phyloP scores from a whole-genome alignment of 2,888 invertebrate species.

The Lycaena phlaeas region DNA sequence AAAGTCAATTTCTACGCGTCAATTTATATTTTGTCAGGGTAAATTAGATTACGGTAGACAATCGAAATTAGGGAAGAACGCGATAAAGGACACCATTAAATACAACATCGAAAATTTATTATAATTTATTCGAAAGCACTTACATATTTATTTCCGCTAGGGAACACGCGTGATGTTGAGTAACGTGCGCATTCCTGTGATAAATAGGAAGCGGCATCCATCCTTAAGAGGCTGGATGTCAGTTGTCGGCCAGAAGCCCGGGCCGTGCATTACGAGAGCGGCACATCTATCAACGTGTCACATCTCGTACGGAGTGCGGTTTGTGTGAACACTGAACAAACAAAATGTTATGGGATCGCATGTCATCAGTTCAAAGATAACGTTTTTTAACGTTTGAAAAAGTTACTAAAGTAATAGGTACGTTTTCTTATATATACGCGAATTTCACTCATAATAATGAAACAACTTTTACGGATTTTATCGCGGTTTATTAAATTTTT shows the following conservation, averaged over 20 bases:
- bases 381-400: no score
- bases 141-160: slow-evolving; percentile 4
- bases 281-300: slow-evolving; percentile 14
- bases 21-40: no score
- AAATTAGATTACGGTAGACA: no score
- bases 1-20: no score
- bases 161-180: slow-evolving; percentile 2
- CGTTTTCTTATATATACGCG: no score
- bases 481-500: no score
- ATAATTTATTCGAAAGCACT: slow-evolving; percentile 7
- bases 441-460: no score
- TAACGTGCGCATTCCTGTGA: slow-evolving; percentile 9
- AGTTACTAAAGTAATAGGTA: no score
- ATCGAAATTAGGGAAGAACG: no score
- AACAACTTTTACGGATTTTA: no score
- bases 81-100: no score
- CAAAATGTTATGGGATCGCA: neutral
- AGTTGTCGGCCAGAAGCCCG: slow-evolving; percentile 10
- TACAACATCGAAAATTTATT: neutral
- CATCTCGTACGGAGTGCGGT: slow-evolving; percentile 2
- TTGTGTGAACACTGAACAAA: neutral
- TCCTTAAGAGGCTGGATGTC: slow-evolving; percentile 12
- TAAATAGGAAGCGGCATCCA: slow-evolving; percentile 14
- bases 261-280: slow-evolving; percentile 9
- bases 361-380: no score